Conservation (phyloP, 2,888 invertebrate genomes). For the Drosophila phalerata region DNA sequence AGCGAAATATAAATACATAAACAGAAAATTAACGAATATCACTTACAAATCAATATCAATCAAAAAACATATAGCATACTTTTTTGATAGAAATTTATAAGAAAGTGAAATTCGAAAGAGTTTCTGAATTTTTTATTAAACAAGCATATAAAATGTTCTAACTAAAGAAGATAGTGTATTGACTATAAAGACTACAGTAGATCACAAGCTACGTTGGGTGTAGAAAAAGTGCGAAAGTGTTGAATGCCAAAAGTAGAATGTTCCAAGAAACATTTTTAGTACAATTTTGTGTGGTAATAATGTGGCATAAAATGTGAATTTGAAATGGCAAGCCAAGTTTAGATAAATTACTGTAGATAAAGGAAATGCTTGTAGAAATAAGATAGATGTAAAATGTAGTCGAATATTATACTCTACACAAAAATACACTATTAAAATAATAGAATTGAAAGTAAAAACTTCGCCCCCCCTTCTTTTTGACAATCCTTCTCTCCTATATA, state of each 20-base stretch:
- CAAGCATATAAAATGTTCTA: conserved; percentile 17
- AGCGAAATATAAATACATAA: conserved; percentile 41
- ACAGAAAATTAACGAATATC: conserved; percentile 9
- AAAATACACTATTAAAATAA: conserved; percentile 2
- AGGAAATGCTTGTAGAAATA: background rate
- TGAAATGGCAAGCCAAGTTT: conserved; percentile 12
- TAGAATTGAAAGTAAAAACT: conserved; percentile 7
- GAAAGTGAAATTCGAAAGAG: background rate
- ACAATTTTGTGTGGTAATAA: conserved; percentile 37
- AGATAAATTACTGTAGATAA: background rate
- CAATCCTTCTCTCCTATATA: conserved; percentile 14
- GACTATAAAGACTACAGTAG: conserved; percentile 26
- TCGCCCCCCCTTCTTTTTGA: background rate
- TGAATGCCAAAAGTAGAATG: conserved; percentile 30
- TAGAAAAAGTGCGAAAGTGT: conserved; percentile 12
- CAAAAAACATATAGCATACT: background rate
- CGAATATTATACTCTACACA: background rate
- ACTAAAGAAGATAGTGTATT: conserved; percentile 19
- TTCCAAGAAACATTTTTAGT: conserved; percentile 54
- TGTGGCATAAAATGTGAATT: background rate
- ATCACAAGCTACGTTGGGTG: conserved; percentile 31
- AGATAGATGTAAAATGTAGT: conserved; percentile 3
- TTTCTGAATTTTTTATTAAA: background rate
- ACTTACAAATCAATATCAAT: conserved; percentile 8
- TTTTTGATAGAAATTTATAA: background rate